Conservation (phyloP, 2,797 vertebrate genomes). For the Cuniculus paca region DNA sequence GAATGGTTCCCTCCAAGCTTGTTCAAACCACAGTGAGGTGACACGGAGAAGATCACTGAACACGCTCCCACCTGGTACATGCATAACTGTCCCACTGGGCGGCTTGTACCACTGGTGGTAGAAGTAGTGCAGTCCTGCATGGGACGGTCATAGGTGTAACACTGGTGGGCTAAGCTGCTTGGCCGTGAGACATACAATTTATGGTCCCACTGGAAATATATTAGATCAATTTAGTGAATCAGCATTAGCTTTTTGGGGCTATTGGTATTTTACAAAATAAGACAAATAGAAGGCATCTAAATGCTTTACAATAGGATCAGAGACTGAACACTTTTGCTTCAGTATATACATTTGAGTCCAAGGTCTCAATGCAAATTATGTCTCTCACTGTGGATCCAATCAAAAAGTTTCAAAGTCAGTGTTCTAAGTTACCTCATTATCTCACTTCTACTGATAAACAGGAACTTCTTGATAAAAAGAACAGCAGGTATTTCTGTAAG, state of each 20-base stretch:
- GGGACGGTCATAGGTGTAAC: neutral
- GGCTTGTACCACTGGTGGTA: neutral
- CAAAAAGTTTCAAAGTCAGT: slow-evolving; percentile 56
- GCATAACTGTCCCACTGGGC: neutral
- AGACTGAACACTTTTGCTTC: slow-evolving; percentile 44
- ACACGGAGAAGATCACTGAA: neutral
- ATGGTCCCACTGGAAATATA: neutral
- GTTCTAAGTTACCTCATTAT: slow-evolving; percentile 30
- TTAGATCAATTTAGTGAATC: neutral
- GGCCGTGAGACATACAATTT: neutral
- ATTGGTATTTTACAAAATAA: neutral
- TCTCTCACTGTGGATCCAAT: neutral
- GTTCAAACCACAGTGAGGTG: neutral
- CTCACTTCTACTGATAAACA: slow-evolving; percentile 51
- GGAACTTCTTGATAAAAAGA: slow-evolving; percentile 55
- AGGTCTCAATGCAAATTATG: neutral
- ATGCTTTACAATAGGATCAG: neutral
- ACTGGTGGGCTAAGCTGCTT: neutral
- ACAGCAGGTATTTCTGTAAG: slow-evolving; percentile 55
- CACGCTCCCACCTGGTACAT: neutral
- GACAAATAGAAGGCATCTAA: neutral
- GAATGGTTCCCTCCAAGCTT: neutral
- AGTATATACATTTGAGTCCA: neutral
- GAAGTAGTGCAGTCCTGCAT: neutral
- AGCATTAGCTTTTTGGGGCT: neutral